phyloP scores from a whole-genome alignment of 2,888 invertebrate species.

The Spilarctia lutea region DNA sequence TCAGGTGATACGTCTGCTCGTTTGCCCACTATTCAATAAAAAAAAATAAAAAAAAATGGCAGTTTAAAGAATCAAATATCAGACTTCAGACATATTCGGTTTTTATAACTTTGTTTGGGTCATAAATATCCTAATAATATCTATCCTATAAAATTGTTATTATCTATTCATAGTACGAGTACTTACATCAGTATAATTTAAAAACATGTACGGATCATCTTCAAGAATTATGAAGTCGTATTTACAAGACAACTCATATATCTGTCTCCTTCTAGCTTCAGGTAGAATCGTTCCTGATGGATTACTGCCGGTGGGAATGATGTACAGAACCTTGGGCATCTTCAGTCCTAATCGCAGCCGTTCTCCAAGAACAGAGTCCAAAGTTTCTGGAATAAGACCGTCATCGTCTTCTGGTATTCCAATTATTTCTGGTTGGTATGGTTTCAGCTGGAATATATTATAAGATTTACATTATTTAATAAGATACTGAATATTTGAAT shows the following conservation, averaged over 20 bases:
- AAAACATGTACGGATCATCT: slow-evolving; percentile 93
- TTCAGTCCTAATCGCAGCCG: slow-evolving; percentile 74
- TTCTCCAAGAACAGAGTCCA: slow-evolving; percentile 86
- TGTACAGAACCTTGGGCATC: slow-evolving; percentile 91
- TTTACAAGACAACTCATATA: slow-evolving; percentile 91
- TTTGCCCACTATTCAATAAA: too few species aligned
- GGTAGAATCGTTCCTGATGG: slow-evolving; percentile 91
- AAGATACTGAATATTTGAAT: not conserved
- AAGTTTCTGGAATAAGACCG: slow-evolving; percentile 88
- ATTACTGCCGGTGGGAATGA: slow-evolving; percentile 92
- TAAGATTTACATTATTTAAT: too few species aligned
- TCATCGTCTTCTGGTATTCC: slow-evolving; percentile 90
- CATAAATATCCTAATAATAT: too few species aligned
- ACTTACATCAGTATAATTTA: slow-evolving; percentile 89
- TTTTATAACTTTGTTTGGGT: not conserved
- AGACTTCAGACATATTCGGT: not conserved
- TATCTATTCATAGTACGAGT: too few species aligned
- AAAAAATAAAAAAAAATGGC: too few species aligned
- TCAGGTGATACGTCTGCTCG: too few species aligned
- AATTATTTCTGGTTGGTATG: slow-evolving; percentile 88
- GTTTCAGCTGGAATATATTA: slow-evolving; percentile 87
- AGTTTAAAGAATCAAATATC: slow-evolving; percentile 72
- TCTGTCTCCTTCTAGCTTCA: slow-evolving; percentile 88
- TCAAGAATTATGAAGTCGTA: slow-evolving; percentile 93
- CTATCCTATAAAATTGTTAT: too few species aligned